A percentile compares a stretch with the other conserved stretches of the same genome.
Conservation (phyloP, 2,797 vertebrate species). For the Betta splendens region DNA sequence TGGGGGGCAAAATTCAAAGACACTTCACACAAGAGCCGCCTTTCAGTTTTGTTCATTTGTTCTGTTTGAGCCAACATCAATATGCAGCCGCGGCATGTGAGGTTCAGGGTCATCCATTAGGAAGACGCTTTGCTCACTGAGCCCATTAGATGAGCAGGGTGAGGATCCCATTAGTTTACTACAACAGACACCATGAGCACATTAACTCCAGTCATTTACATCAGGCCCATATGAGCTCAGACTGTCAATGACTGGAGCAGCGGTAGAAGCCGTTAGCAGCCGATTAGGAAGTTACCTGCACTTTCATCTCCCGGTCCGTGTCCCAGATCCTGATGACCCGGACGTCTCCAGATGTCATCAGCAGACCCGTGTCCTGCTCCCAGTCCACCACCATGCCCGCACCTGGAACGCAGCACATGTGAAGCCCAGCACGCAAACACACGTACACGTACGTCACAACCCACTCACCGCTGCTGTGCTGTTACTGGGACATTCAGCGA, state of each 20-base stretch:
- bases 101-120: constrained; percentile 59
- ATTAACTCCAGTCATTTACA: too few species aligned
- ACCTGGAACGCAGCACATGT: constrained; percentile 72
- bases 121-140: constrained; percentile 43
- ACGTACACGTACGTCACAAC: fast-evolving
- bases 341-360: constrained; percentile 96
- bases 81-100: constrained; percentile 52
- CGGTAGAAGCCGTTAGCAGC: background rate
- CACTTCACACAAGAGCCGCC: constrained; percentile 46
- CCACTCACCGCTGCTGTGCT: background rate
- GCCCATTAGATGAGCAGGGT: constrained; percentile 37
- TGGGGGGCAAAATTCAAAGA: too few species aligned
- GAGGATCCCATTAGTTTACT: constrained; percentile 19
- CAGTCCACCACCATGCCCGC: constrained; percentile 98
- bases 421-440: constrained; percentile 1
- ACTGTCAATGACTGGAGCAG: too few species aligned
- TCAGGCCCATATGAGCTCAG: too few species aligned
- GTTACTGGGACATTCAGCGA: background rate
- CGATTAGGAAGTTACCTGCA: constrained; percentile 84
- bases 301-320: constrained; percentile 95
- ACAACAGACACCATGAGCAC: background rate
- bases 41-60: constrained; percentile 44
- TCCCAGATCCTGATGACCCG: constrained; percentile 97
- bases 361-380: constrained; percentile 96
- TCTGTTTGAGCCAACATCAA: constrained; percentile 37